Evolutionary conservation across 2,888 invertebrate species (phyloP).

Genomic region (Agapostemon virescens): DNA sequence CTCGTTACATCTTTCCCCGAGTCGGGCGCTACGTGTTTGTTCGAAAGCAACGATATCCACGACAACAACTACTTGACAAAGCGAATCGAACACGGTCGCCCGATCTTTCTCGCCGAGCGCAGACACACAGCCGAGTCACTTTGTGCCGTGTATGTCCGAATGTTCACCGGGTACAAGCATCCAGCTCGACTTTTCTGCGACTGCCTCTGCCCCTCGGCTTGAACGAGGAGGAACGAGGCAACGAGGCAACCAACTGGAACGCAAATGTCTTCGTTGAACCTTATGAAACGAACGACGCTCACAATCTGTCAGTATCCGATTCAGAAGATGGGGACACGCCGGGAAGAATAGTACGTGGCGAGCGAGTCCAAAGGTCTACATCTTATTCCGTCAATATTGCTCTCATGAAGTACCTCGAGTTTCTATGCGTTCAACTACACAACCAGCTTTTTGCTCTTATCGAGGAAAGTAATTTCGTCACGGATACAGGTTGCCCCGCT

Average conservation of each 20-base stretch:
- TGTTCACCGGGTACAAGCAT: slow-evolving; percentile 34
- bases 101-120: slow-evolving; percentile 9
- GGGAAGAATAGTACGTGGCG: slow-evolving; percentile 8
- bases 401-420: background rate
- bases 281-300: slow-evolving; percentile 53
- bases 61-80: slow-evolving; percentile 53
- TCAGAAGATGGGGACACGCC: background rate
- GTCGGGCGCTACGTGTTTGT: slow-evolving; percentile 51
- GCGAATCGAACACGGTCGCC: slow-evolving; percentile 38
- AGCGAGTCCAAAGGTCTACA: background rate
- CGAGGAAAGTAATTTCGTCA: background rate
- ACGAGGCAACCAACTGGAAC: slow-evolving; percentile 62
- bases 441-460: background rate
- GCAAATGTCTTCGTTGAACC: slow-evolving; percentile 65
- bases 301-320: slow-evolving; percentile 27
- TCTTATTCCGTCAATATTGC: slow-evolving; percentile 23
- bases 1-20: slow-evolving; percentile 49
- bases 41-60: slow-evolving; percentile 55
- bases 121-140: slow-evolving; percentile 10
- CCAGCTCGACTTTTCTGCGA: slow-evolving; percentile 39
- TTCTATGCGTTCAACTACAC: background rate
- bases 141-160: slow-evolving; percentile 37
- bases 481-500: no score
- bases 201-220: slow-evolving; percentile 22
- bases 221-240: slow-evolving; percentile 52